These are phyloP conservation scores for Psammodynastes pulverulentus DNA, from an alignment of 2,113 vertebrate species.

Conservation along the genomic window DNA sequence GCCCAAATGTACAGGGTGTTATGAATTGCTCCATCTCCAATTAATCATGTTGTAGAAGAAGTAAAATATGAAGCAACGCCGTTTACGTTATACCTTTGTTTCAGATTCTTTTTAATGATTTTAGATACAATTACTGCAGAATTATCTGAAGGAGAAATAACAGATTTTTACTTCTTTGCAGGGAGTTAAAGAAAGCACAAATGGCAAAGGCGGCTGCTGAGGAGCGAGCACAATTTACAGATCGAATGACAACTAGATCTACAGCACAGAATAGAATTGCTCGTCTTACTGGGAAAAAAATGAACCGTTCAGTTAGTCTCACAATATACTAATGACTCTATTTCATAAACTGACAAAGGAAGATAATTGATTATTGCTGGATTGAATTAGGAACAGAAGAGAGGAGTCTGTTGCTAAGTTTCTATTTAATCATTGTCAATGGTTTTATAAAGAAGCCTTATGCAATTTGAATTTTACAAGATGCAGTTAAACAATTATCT, in stretches of 20 bases:
- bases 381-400: slow-evolving; percentile 25
- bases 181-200: slow-evolving; percentile 97
- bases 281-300: slow-evolving; percentile 94
- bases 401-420: slow-evolving; percentile 48
- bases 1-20: not conserved
- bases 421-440: slow-evolving; percentile 46
- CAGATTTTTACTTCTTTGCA: slow-evolving; percentile 49
- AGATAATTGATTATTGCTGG: slow-evolving; percentile 44
- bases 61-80: not conserved
- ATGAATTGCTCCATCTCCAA: not conserved
- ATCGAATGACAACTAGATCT: slow-evolving; percentile 88
- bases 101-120: not conserved
- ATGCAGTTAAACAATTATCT: slow-evolving; percentile 54
- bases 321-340: slow-evolving; percentile 84
- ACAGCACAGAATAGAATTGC: slow-evolving; percentile 82
- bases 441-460: slow-evolving; percentile 59
- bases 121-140: not conserved
- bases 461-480: slow-evolving; percentile 52
- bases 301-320: slow-evolving; percentile 94
- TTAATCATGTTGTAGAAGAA: not conserved
- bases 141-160: not conserved
- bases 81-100: not conserved
- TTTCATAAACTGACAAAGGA: slow-evolving; percentile 45
- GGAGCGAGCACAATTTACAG: slow-evolving; percentile 86
- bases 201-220: slow-evolving; percentile 90